phyloP scores from a whole-genome alignment of 2,797 vertebrate genomes.

The Florisuga fusca region DNA sequence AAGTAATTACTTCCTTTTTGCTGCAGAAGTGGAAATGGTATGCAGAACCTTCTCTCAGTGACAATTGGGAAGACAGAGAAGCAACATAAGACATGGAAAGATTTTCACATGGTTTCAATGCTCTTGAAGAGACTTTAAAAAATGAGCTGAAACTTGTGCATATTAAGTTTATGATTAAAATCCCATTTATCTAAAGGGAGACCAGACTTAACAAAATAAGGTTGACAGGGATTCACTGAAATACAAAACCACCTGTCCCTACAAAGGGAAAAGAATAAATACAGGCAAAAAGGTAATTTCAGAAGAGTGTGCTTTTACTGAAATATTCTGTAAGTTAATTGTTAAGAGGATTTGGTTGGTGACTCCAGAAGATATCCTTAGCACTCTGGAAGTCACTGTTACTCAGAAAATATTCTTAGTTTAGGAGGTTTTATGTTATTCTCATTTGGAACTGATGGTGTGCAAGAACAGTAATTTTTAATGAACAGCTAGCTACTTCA shows the following conservation, averaged over 20 bases:
- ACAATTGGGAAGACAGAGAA: neutral
- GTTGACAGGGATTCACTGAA: neutral
- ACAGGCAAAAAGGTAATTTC: neutral
- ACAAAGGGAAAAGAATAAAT: neutral
- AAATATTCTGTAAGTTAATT: neutral
- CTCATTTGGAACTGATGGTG: neutral
- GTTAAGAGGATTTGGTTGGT: neutral
- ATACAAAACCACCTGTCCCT: rapidly evolving
- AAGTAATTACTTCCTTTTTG: neutral
- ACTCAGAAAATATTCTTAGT: neutral
- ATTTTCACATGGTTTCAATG: neutral
- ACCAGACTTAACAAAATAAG: neutral
- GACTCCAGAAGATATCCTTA: neutral
- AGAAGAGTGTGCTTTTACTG: neutral
- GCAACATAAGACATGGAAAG: neutral
- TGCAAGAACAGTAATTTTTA: neutral
- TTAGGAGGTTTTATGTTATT: neutral
- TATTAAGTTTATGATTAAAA: neutral
- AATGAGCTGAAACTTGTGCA: neutral
- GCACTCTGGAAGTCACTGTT: neutral
- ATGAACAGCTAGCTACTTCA: neutral
- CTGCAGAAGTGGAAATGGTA: neutral
- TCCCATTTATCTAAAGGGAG: neutral
- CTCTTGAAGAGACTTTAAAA: neutral
- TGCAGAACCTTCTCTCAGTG: neutral